Conservation (phyloP, 1,140 invertebrate species). For the Lucilia sericata region DNA sequence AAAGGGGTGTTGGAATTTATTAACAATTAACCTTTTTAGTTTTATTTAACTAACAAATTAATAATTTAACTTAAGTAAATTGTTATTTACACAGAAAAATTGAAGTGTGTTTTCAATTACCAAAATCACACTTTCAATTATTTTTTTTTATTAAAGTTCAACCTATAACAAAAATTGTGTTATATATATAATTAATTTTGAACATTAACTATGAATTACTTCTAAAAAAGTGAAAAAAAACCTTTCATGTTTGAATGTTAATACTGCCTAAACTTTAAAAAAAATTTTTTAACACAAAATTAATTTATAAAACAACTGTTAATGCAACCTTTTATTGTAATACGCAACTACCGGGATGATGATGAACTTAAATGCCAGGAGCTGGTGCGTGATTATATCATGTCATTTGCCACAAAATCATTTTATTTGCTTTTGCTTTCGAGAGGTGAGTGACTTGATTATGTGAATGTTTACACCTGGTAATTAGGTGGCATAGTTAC, state of each 20-base stretch:
- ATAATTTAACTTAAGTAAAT: background rate
- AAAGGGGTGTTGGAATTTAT: background rate
- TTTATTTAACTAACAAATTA: background rate
- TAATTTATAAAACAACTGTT: conserved; percentile 45
- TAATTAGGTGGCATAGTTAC: background rate
- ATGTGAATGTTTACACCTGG: no score
- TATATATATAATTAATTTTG: no score
- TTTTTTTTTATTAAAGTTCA: no score
- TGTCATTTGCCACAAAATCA: conserved; percentile 64
- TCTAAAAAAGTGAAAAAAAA: no score
- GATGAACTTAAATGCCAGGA: conserved; percentile 66
- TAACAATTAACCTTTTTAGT: background rate
- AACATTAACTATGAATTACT: no score
- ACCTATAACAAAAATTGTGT: no score
- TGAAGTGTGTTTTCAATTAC: no score
- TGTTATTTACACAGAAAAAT: no score
- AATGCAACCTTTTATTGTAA: conserved; percentile 66
- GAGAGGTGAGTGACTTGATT: conserved; percentile 54
- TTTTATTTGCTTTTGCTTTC: conserved; percentile 62
- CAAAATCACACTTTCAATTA: no score
- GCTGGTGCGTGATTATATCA: conserved; percentile 63
- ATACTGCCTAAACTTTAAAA: no score
- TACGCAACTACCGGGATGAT: conserved; percentile 60
- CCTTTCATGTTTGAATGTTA: no score
- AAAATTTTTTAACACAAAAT: background rate